phyloP scores from a whole-genome alignment of 2,888 invertebrate species.

The Limnephilus rhombicus region DNA sequence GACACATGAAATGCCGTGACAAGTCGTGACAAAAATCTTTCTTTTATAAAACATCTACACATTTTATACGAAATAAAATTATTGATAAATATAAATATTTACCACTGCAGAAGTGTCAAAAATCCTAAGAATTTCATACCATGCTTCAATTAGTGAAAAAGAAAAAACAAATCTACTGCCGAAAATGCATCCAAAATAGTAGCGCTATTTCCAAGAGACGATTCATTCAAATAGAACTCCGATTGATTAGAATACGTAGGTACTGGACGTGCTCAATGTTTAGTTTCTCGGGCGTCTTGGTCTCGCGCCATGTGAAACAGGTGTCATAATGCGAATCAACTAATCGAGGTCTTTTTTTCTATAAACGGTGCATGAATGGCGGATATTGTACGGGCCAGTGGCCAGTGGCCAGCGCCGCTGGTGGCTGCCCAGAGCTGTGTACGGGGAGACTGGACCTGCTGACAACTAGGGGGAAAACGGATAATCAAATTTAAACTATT shows the following conservation, averaged over 20 bases:
- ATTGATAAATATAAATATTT: too few species aligned
- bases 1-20: too few species aligned
- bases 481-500: too few species aligned
- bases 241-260: background rate
- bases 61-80: too few species aligned
- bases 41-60: too few species aligned
- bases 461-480: background rate
- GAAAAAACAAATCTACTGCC: background rate
- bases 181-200: background rate
- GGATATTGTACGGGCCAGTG: conserved; percentile 26
- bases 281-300: conserved; percentile 2
- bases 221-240: background rate
- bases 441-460: background rate
- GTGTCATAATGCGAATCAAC: conserved; percentile 10
- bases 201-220: background rate
- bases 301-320: conserved; percentile 24
- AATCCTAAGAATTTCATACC: too few species aligned
- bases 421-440: background rate
- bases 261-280: background rate
- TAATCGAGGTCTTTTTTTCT: conserved; percentile 38
- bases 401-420: conserved; percentile 2
- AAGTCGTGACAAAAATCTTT: too few species aligned
- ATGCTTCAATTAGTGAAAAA: too few species aligned
- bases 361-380: conserved; percentile 34
- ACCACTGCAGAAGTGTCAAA: too few species aligned